phyloP scores from a whole-genome alignment of 2,113 vertebrate genomes.

The Dryoscopus gambensis region DNA sequence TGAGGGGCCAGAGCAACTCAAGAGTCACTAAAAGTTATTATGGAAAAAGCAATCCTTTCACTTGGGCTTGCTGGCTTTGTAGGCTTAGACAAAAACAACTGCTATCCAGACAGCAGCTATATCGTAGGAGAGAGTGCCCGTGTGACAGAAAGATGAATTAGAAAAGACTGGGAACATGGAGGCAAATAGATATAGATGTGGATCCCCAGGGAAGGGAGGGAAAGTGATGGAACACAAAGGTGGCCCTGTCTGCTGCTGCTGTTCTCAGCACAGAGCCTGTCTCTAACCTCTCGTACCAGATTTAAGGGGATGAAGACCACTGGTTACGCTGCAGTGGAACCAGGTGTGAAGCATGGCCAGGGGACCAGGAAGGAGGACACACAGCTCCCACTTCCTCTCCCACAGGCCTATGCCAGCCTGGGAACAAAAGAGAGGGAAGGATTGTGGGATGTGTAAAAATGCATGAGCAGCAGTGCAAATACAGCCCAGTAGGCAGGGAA shows the following conservation, averaged over 20 bases:
- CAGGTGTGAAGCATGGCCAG: not conserved
- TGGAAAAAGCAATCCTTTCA: not conserved
- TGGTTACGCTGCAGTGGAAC: not conserved
- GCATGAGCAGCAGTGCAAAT: not conserved
- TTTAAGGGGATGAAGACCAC: not conserved
- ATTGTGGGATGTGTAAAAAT: not conserved
- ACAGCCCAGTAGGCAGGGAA: not conserved
- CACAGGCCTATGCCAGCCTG: not conserved
- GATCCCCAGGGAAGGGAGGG: not conserved
- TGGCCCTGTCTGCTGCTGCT: not conserved
- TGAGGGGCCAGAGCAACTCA: not conserved
- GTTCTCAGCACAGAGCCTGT: not conserved
- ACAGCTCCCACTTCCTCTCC: not conserved
- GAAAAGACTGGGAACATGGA: not conserved
- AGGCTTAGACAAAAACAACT: not conserved
- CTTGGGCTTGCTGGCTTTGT: not conserved
- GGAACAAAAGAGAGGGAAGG: not conserved
- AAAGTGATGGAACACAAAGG: not conserved
- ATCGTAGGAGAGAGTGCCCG: not conserved
- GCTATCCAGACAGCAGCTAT: not conserved
- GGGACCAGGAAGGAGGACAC: not conserved
- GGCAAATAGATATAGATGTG: not conserved
- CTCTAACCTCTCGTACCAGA: rapidly evolving
- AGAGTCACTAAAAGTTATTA: not conserved
- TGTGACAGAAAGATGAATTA: not conserved